Base-by-base conservation (phyloP, 2,113 vertebrate genomes). In the Pitta sordida region DNA sequence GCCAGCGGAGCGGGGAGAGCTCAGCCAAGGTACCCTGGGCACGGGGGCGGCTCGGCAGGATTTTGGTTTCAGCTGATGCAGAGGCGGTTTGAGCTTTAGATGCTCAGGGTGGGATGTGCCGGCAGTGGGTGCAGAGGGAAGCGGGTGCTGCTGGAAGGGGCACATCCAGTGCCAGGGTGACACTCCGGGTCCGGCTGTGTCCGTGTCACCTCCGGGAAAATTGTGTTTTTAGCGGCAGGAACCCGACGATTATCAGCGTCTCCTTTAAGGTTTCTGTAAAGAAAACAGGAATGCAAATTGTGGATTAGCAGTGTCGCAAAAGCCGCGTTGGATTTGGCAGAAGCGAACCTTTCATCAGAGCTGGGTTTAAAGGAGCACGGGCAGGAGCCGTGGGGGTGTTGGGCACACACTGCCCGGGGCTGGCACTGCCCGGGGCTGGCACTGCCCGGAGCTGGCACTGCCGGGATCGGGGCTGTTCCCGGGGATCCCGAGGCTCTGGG, bases 1-100 rank as follows among this genome's bases (percentile, higher is more conserved):
- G 96, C 92, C 98, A 98, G 92, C 98, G 99, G 83, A 99, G 97
- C 49, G 99, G 98, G 67, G 99, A 98, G 37, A 99, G 98, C 95
- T 97, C 98, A 30, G 95, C 98, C 26, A 99, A 99, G 98, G 99
- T 99, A 96, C 73, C 36, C 44, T 7, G 26, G 37, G 62, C 49
- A 16, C 30, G 53, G 70, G 11, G 24, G 51, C 19, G 10, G 7
- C 2, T 2, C 10, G 15, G 60, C 15, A 4, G 34, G 16, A 11
- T 3, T 21, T 4, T 29, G 34, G 19, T 23, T 18, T 22, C 8
- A 22, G 34, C 17, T 16, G n/a, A 5, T 32, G n/a, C 15, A 11
- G 43, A 1, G 13, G 3, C 48, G 41, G 51, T 22, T 3, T 17
- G 7, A 6, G 43, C 56, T 26, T n/a, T 41, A 4, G 8, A 11